These are phyloP conservation scores for Lycaena phlaeas DNA, from an alignment of 2,888 invertebrate species.

Conservation along the genomic window DNA sequence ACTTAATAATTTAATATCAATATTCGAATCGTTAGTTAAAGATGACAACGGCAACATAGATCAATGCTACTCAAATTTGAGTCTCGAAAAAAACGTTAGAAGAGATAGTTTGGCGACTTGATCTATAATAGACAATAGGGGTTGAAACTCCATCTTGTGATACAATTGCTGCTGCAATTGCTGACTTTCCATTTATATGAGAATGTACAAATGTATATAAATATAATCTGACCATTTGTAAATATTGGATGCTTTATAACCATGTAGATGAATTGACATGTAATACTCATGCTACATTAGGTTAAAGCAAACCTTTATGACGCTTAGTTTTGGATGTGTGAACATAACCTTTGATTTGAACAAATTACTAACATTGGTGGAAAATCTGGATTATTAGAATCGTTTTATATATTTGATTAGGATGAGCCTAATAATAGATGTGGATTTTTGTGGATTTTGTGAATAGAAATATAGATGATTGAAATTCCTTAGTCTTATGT, in stretches of 20 bases:
- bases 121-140: conserved; percentile 25
- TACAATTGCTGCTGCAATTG: conserved; percentile 11
- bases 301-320: conserved; percentile 8
- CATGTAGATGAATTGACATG: conserved; percentile 3
- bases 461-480: conserved; percentile 7
- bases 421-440: neutral
- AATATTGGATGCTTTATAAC: conserved; percentile 8
- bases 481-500: conserved; percentile 4
- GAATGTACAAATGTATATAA: conserved; percentile 12
- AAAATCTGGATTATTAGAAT: neutral
- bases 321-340: conserved; percentile 6
- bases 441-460: conserved; percentile 4
- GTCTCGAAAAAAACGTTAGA: conserved; percentile 48
- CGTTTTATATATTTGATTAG: neutral
- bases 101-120: conserved; percentile 61
- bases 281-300: conserved; percentile 11
- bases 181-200: neutral
- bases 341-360: conserved; percentile 7
- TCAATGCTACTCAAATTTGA: conserved; percentile 42
- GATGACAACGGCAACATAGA: conserved; percentile 58
- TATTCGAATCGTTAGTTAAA: conserved; percentile 79
- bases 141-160: conserved; percentile 17
- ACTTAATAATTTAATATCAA: conserved; percentile 89
- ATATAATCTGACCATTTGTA: conserved; percentile 6
- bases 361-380: conserved; percentile 6